Evolutionary conservation across 30 jellyfish, hydroid and myxozoan genomes (phyloP).

Genomic region (Morbakka virulenta): DNA sequence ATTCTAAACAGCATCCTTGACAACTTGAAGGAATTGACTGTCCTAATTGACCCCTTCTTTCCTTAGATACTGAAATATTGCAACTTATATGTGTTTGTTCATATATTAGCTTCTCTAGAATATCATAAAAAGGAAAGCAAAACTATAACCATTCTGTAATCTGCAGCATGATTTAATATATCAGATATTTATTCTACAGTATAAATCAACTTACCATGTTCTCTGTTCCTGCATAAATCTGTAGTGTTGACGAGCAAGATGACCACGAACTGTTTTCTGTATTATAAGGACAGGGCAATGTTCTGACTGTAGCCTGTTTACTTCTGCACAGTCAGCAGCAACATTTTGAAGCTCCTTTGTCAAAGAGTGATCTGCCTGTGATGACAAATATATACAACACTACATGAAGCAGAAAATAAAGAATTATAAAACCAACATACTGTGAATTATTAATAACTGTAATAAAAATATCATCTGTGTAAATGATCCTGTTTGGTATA

Average conservation of each 20-base stretch:
- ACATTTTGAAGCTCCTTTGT: constrained; percentile 7
- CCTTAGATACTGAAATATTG: too few relatives aligned
- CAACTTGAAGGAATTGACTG: too few relatives aligned
- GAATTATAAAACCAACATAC: not conserved
- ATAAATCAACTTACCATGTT: constrained; percentile 73
- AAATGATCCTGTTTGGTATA: too few relatives aligned
- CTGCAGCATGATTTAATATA: not conserved
- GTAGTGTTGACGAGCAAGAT: constrained; percentile 50
- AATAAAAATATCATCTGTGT: too few relatives aligned
- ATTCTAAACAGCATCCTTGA: too few relatives aligned
- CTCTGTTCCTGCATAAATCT: constrained; percentile 47
- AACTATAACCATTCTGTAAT: too few relatives aligned
- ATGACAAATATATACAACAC: not conserved
- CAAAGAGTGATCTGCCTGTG: not conserved
- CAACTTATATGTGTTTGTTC: too few relatives aligned
- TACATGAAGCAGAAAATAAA: not conserved
- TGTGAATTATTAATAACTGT: too few relatives aligned
- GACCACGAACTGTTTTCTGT: constrained; percentile 76
- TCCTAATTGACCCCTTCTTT: too few relatives aligned
- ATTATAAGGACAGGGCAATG: constrained; percentile 79
- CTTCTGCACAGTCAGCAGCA: constrained; percentile 24
- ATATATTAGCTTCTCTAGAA: too few relatives aligned
- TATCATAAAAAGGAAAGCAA: too few relatives aligned
- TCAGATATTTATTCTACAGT: not conserved
- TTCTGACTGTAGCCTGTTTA: constrained; percentile 65